Evolutionary conservation across 2,888 invertebrate species (phyloP), one percentile per base, ranked within the genome.

Genomic region (Himalopsyche anomala): DNA sequence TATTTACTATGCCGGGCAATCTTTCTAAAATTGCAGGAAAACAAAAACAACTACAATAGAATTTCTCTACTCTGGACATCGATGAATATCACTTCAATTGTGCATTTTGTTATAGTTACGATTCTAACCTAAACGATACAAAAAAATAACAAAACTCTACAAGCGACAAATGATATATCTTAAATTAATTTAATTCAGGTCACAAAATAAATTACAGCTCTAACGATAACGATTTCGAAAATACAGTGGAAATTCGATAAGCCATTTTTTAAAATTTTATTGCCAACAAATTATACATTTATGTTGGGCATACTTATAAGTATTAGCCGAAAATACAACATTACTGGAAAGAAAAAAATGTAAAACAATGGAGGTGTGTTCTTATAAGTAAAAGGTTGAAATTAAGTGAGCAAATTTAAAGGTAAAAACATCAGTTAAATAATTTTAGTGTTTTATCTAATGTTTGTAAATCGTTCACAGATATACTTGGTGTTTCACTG

Each of bases 181-280:
- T 62, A 62, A 62, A 62, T 62, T 62, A 56, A 62, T 62, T 62
- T 62, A 62, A 62, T 62, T 62, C 62, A 62, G 62, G 62, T 62
- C 62, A 62, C 62, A 62, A 62, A 62, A 62, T 62, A 62, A 62
- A 62, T 62, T 62, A 62, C 62, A 62, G 62, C 62, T 28, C 62
- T 62, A 62, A 19, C 9, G 19, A 62, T 62, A 62, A 62, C 62
- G 11, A 62, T 19, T 62, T 62, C 11, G 8, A 19, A 19, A 62
- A n/a, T 62, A 62, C 62, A 51, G 51, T 8, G 15, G 3, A 51
- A 51, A 51, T 51, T 15, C 51, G 0, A 51, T 15, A 2, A 15
- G 8, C 8, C 8, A 8, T 42, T 42, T 8, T 42, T 42, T 42
- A 2, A 42, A 42, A 6, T 42, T 42, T 42, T 8, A 42, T 42